Evolutionary conservation across 2,888 invertebrate species (phyloP), one percentile per base, ranked within the genome.

Genomic region (Heliconius charithonia): DNA sequence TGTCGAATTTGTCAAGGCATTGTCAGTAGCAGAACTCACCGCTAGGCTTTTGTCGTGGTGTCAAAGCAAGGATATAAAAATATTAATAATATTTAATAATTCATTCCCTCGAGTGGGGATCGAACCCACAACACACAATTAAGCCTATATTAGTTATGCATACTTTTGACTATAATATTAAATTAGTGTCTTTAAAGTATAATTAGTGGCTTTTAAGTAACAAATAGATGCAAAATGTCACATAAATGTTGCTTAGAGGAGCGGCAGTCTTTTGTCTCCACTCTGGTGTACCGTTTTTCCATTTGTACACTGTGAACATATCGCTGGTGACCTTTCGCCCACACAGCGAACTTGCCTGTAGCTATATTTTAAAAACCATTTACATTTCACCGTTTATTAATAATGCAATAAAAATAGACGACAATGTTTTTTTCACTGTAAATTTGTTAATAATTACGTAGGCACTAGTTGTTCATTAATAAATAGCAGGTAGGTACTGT

Each of bases 321-420:
- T 37, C 65, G 65, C 37, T 69, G 75, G 67, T 79, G 75, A 79
- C 79, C 79, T 79, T 75, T 79, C 75, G 70, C 79, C 79, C 65
- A 79, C 79, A 65, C 75, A 75, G 25, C 19, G 59, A 72, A 59
- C 72, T 59, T 56, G 56, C 37, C 70, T 71, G 37, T 65, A 71
- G 71, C 29, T 78, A 41, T 25, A 79, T 66, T 75, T 71, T 78
- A 76, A 45, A 63, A 63, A 70, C 59, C 41, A 27, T 76, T 72
- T 72, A 72, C 72, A 59, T 72, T 72, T 59, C 16, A 72, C 0
- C 25, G n/a, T 32, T 59, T 72, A 72, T 72, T 37, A 72, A 56
- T 72, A 56, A 37, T 37, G n/a, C 25, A 56, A 59, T 72, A 32
- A 59, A 59, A 59, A 32, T 72, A 59, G 59, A 59, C 32, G 37